Conservation (phyloP, 2,113 vertebrate genomes). For the Carassius auratus region DNA sequence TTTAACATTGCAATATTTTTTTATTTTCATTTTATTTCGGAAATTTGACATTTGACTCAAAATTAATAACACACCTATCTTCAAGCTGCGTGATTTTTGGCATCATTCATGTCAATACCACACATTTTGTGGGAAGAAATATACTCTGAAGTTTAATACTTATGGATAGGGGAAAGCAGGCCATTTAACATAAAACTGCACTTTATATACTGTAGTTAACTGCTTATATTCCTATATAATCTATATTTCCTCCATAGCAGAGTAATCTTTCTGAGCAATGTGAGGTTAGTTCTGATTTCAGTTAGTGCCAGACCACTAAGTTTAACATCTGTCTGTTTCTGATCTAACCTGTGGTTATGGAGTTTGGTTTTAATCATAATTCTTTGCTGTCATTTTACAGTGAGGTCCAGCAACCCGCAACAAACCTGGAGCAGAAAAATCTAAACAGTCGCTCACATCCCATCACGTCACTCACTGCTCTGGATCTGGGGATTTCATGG, state of each 20-base stretch:
- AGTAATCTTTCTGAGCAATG: background rate
- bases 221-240: background rate
- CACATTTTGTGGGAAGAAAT: background rate
- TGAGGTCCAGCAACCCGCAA: background rate
- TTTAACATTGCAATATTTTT: background rate
- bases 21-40: no score
- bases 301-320: background rate
- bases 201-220: background rate
- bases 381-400: background rate
- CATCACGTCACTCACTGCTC: background rate
- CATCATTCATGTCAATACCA: background rate
- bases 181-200: background rate
- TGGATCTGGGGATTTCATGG: conserved; percentile 1
- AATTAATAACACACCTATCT: no score
- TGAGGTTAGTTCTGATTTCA: background rate
- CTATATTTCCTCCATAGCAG: background rate
- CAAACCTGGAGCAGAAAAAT: background rate
- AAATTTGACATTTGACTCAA: no score
- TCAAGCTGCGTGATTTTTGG: no score
- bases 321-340: conserved; percentile 9
- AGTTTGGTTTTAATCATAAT: background rate
- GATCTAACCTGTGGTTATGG: background rate
- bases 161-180: background rate
- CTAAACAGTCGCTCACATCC: background rate
- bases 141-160: background rate